A percentile compares a stretch with the other conserved stretches of the same genome.
Conservation (phyloP, 2,797 vertebrate genomes). For the Euphonia xanthogaster region DNA sequence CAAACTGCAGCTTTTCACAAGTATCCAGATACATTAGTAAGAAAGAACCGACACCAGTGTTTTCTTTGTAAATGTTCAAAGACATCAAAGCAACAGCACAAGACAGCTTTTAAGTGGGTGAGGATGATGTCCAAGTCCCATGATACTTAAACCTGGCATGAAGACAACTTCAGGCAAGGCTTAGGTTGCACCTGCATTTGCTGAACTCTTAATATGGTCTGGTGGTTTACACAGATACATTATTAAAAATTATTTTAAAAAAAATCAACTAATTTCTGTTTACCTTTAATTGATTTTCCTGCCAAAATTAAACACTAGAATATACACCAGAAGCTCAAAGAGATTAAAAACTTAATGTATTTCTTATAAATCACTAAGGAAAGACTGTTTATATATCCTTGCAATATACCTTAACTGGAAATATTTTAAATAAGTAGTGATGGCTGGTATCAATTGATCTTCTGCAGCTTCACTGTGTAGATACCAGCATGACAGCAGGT, state of each 20-base stretch:
- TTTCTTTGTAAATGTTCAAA: background rate
- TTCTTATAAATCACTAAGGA: background rate
- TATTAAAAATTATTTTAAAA: background rate
- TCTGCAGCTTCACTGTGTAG: background rate
- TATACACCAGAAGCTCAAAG: background rate
- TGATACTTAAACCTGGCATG: background rate
- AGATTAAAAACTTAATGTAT: background rate
- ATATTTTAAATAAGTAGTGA: background rate
- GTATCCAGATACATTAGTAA: background rate
- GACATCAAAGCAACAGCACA: background rate
- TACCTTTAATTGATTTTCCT: background rate
- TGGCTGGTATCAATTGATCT: background rate
- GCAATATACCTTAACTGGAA: background rate
- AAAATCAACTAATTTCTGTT: background rate
- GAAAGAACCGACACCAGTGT: background rate
- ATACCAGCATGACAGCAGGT: background rate
- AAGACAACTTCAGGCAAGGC: background rate
- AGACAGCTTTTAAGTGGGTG: background rate
- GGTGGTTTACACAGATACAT: background rate
- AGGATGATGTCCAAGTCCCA: background rate
- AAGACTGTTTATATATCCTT: background rate
- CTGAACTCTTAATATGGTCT: background rate
- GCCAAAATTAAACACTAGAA: background rate
- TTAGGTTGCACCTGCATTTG: background rate
- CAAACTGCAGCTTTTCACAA: background rate